Percentiles rank a stretch among this genome's conserved stretches.
phyloP scores from a whole-genome alignment of 2,797 vertebrate species.

The Knipowitschia caucasica region DNA sequence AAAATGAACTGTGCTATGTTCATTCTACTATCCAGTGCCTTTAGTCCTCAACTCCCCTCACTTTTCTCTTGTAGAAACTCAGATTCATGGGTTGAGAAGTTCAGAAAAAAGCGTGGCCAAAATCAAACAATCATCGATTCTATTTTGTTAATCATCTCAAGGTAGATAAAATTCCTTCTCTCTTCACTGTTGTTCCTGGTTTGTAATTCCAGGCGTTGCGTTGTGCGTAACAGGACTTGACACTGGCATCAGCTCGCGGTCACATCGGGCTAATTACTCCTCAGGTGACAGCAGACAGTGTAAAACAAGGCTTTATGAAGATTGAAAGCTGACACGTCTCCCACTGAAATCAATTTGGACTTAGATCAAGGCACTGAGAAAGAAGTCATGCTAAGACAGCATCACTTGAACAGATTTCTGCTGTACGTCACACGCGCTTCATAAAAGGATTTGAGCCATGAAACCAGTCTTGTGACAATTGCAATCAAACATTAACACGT shows the following conservation, averaged over 20 bases:
- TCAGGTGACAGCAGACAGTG: slow-evolving; percentile 48
- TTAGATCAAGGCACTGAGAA: slow-evolving; percentile 25
- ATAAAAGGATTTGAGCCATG: neutral
- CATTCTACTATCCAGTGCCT: neutral
- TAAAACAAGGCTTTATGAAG: slow-evolving; percentile 37
- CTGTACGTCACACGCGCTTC: neutral
- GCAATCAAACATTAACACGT: no score
- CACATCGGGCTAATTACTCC: slow-evolving; percentile 48
- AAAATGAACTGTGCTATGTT: neutral
- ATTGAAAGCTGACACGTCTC: slow-evolving; percentile 48
- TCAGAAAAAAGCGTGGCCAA: neutral
- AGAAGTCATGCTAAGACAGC: slow-evolving; percentile 22
- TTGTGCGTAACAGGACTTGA: slow-evolving; percentile 28
- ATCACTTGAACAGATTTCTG: neutral
- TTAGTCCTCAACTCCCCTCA: neutral
- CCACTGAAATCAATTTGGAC: slow-evolving; percentile 37
- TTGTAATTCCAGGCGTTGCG: slow-evolving; percentile 9
- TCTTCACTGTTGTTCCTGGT: neutral
- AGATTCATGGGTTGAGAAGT: neutral
- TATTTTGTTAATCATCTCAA: neutral
- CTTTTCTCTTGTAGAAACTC: neutral
- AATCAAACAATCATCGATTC: neutral
- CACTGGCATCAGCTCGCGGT: slow-evolving; percentile 33
- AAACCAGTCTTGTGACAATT: neutral
- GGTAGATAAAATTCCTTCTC: neutral